These are phyloP conservation scores for Furnarius figulus DNA, from an alignment of 2,113 vertebrate genomes.

Conservation along the genomic window DNA sequence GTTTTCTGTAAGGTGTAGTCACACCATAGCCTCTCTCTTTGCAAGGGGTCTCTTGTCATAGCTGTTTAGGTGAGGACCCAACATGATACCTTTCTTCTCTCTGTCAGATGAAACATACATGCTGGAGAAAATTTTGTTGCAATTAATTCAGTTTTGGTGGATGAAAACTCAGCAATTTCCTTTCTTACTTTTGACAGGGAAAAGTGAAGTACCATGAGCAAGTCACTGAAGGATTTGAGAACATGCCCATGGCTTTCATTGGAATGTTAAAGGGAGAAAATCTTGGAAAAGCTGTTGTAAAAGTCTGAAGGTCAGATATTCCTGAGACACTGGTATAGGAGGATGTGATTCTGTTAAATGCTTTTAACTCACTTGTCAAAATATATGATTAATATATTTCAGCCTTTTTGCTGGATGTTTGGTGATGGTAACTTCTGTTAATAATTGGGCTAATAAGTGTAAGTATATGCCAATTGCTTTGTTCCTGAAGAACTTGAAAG, in stretches of 20 bases:
- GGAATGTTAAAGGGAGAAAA: slow-evolving; percentile 87
- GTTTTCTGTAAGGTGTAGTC: background rate
- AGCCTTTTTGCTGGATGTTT: background rate
- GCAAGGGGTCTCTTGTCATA: background rate
- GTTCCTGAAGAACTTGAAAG: background rate
- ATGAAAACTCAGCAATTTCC: background rate
- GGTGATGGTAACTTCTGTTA: background rate
- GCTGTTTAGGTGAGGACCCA: background rate
- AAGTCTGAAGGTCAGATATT: slow-evolving; percentile 63
- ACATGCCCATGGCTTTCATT: slow-evolving; percentile 88
- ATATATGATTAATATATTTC: background rate
- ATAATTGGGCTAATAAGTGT: background rate
- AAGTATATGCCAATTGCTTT: background rate
- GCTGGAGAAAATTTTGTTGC: background rate
- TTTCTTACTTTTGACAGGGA: slow-evolving; percentile 72
- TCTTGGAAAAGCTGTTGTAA: slow-evolving; percentile 84
- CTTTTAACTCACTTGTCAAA: background rate
- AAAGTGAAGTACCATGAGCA: slow-evolving; percentile 82
- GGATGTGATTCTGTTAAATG: background rate
- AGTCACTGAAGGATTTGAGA: slow-evolving; percentile 85
- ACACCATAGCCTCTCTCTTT: background rate
- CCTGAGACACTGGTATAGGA: rapidly evolving
- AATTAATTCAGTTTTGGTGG: background rate
- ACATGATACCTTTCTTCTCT: background rate
- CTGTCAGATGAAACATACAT: background rate